phyloP scores from a whole-genome alignment of 2,888 invertebrate genomes.

The Sesia bembeciformis region DNA sequence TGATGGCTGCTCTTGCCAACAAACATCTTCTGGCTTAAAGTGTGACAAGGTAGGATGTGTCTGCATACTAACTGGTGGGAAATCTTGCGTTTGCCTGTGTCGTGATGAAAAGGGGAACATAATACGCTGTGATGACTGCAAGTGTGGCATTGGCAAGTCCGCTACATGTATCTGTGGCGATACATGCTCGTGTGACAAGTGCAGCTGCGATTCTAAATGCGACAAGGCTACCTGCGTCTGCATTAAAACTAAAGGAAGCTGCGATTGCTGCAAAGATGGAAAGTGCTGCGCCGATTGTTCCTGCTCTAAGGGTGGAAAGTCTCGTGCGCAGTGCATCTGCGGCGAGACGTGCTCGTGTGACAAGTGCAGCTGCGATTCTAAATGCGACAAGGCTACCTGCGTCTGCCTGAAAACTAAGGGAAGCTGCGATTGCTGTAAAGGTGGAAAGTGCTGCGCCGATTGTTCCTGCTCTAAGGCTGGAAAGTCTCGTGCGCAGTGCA shows the following conservation, averaged over 20 bases:
- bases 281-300: not conserved
- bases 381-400: constrained; percentile 14
- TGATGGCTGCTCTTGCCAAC: constrained; percentile 6
- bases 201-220: constrained; percentile 9
- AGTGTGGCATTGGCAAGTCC: constrained; percentile 6
- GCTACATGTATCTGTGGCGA: not conserved
- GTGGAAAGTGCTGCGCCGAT: constrained; percentile 17
- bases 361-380: constrained; percentile 2
- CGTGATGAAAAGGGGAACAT: constrained; percentile 12
- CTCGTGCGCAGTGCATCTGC: not conserved
- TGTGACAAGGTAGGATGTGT: constrained; percentile 9
- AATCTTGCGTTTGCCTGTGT: constrained; percentile 12
- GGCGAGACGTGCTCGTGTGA: constrained; percentile 1
- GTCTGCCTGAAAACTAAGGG: constrained; percentile 16
- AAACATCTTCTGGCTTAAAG: not conserved
- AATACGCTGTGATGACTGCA: constrained; percentile 14
- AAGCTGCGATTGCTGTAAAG: constrained; percentile 16
- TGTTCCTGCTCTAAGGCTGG: constrained; percentile 18
- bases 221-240: constrained; percentile 16
- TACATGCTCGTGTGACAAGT: not conserved
- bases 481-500: not conserved
- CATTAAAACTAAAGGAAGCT: constrained; percentile 8
- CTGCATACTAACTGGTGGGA: constrained; percentile 14
- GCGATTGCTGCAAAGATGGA: constrained; percentile 13
- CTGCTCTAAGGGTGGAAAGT: not conserved